phyloP scores from a whole-genome alignment of 2,113 vertebrate genomes.

The Capreolus pygargus region DNA sequence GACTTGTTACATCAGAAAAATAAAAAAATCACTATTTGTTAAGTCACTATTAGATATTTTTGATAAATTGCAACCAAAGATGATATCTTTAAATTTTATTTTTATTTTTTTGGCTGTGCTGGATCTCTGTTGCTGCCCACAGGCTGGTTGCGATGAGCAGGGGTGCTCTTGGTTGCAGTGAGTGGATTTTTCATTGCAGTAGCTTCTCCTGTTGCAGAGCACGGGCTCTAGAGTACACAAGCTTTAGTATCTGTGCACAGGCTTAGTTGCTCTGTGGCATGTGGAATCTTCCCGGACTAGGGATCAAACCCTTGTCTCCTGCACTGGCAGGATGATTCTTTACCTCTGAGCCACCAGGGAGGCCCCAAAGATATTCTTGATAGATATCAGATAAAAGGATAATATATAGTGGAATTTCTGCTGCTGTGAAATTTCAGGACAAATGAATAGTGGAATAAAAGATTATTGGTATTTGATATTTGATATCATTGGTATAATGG shows the following conservation, averaged over 20 bases:
- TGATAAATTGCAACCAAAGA: neutral
- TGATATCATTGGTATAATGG: neutral
- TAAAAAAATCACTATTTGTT: neutral
- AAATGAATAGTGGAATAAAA: neutral
- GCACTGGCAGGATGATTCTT: neutral
- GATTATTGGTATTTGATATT: neutral
- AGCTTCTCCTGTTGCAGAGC: neutral
- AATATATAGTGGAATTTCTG: neutral
- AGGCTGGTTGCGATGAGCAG: neutral
- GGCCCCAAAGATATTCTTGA: neutral
- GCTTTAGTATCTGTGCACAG: neutral
- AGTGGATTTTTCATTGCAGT: neutral
- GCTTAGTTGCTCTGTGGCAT: neutral
- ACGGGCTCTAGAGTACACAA: neutral
- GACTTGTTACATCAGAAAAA: neutral
- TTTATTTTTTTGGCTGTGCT: neutral
- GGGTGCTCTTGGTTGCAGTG: neutral
- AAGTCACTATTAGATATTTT: neutral
- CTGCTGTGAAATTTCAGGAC: neutral
- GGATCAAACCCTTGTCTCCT: neutral
- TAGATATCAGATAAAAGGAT: neutral
- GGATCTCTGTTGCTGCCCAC: neutral
- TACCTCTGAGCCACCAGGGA: neutral
- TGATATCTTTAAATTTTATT: neutral
- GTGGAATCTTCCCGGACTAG: neutral